Base-by-base conservation (phyloP, 2,888 invertebrate species). In the Rhorus exstirpatorius region DNA sequence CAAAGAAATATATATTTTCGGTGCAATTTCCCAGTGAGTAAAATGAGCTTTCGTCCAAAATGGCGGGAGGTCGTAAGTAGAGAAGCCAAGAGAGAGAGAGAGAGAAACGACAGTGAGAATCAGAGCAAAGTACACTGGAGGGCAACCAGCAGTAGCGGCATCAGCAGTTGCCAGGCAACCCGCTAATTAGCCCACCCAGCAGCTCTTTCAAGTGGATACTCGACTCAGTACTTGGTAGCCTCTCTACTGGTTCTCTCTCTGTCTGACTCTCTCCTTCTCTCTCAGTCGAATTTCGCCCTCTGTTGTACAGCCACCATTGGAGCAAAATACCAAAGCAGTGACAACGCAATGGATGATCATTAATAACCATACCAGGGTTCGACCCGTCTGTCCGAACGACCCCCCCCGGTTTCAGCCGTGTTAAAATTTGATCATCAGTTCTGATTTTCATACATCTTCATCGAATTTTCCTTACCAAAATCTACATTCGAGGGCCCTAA, bases 101-200 rank as follows among this genome's bases (percentile, higher is more conserved):
- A 61, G 53, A 71, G 38, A 65, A 51, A 67, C 71, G 79, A 83
- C 76, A 79, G 44, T 41, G 38, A 76, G 78, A 82, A 82, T 82
- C 81, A 49, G 81, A 82, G 81, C 70, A 82, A 82, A 78, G 78
- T 78, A 70, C 81, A 74, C 79, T 78, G 67, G 60, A 72, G 71
- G 75, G 83, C 67, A 71, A 63, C 46, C 81, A 63, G 72, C 63
- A 51, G 46, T 53, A 70, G 70, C 65, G 71, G 78, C 24, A n/a
- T n/a, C n/a, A 44, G 71, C 68, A 81, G 93, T 93, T 92, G 90
- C 92, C 89, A 89, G 89, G 93, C 92, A 93, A 93, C 93, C 90
- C 89, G 90, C 91, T 93, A 92, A 93, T 93, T 92, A 93, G 92
- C 92, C 92, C 92, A 92, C 90, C 91, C 92, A 90, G 91, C 92